These are phyloP conservation scores for Tachuris rubrigastra DNA, from an alignment of 2,113 vertebrate species.

Conservation along the genomic window DNA sequence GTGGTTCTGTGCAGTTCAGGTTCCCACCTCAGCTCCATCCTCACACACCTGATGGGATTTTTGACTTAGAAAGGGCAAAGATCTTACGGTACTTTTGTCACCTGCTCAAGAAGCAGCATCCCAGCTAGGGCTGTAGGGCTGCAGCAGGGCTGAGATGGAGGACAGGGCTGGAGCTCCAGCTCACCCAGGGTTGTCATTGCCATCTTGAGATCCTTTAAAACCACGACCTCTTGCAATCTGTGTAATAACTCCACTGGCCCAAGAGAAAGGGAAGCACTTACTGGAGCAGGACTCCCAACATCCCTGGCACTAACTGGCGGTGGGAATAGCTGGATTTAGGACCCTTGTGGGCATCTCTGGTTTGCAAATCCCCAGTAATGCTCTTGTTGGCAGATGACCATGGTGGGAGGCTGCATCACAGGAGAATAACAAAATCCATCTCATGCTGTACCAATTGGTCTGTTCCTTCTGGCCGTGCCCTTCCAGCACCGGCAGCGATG, in stretches of 20 bases:
- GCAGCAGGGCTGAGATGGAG: neutral
- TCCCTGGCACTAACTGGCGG: neutral
- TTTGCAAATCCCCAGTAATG: neutral
- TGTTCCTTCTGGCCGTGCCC: neutral
- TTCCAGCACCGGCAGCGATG: fast-evolving
- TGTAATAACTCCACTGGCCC: neutral
- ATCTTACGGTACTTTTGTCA: neutral
- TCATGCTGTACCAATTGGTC: neutral
- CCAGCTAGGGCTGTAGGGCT: neutral
- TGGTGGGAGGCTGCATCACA: neutral
- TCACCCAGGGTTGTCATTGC: neutral
- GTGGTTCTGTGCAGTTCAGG: neutral
- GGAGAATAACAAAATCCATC: neutral
- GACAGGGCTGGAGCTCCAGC: neutral
- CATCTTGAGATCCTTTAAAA: neutral
- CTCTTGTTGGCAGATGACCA: neutral
- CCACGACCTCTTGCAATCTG: neutral
- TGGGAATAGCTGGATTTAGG: neutral
- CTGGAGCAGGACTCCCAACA: neutral
- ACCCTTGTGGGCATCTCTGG: neutral
- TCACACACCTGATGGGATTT: neutral
- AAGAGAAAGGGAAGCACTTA: neutral
- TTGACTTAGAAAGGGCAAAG: neutral
- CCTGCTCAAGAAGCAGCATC: neutral
- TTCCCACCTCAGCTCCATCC: neutral